These are phyloP conservation scores for Zeugodacus cucurbitae DNA, from an alignment of 1,140 invertebrate species.

Conservation along the genomic window DNA sequence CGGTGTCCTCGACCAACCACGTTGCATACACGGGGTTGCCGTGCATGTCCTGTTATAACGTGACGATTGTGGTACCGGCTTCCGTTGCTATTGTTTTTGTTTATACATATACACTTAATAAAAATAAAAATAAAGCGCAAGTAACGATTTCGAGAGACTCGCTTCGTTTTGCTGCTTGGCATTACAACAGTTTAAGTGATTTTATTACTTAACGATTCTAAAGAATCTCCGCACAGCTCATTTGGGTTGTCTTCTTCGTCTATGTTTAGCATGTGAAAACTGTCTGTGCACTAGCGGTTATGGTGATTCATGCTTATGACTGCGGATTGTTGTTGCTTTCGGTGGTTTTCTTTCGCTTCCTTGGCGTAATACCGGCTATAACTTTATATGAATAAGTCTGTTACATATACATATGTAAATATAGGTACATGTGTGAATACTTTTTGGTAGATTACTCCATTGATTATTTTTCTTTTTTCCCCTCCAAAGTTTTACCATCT, in stretches of 20 bases:
- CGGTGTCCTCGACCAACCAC: neutral
- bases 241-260: neutral
- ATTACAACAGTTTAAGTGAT: slow-evolving; percentile 26
- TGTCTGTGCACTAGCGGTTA: neutral
- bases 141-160: neutral
- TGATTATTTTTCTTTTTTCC: neutral
- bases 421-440: neutral
- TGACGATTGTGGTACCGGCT: neutral
- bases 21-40: neutral
- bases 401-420: neutral
- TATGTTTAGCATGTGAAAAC: neutral
- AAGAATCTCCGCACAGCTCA: slow-evolving; percentile 13
- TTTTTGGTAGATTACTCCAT: neutral
- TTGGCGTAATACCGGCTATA: neutral
- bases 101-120: neutral
- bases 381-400: neutral
- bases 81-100: slow-evolving; percentile 5
- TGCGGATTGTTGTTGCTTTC: neutral
- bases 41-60: neutral
- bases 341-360: neutral
- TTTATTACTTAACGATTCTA: slow-evolving; percentile 27
- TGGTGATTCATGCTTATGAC: slow-evolving; percentile 22
- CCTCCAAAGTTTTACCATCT: neutral
- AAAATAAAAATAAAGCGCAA: neutral
- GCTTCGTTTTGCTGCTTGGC: neutral